Base-by-base conservation (phyloP, 2,888 invertebrate genomes). In the Opisthograptis luteolata region DNA sequence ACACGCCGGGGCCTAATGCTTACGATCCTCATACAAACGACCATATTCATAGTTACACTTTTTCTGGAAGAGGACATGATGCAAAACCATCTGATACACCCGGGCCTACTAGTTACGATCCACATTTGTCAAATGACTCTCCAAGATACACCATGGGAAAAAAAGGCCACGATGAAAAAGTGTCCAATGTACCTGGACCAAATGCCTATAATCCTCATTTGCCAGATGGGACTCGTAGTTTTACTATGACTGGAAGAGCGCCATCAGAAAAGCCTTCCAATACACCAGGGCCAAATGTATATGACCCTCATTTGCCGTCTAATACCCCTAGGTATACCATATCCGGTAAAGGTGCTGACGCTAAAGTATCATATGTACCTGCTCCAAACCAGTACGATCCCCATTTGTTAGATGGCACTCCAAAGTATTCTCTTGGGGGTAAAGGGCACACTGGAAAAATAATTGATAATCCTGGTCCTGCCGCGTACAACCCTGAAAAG, bases 111-210 rank as follows among this genome's bases (percentile, higher is more conserved):
- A 60, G 56, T 10, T 93, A 94, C 68, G 76, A 82, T 45, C 92
- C 93, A 22, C 94, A 93, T 68, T 92, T 94, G 62, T 70, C 75
- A 14, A 87, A 91, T 62, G 69, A 70, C 22, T 55, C 93, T 28
- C 94, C 94, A 9, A 92, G 93, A 66, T 95, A 91, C 73, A 92
- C 93, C 37, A 93, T 95, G 70, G 93, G 93, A 59, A 89, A 92
- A 53, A 94, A 92, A 79, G 89, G 92, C 46, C 92, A 88, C 2
- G 49, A 60, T 8, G 57, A 41, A 5, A 87, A 82, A 46, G 69
- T 78, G 13, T 76, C 63, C 3, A 64, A 74, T 32, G 62, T 61
- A 0, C 93, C 93, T 1, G 92, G 92, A 5, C 87, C 88, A 36
- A 79, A 92, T 50, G 74, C 91, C 1, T 93, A 93, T 60, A 66